Evolutionary conservation across 2,888 invertebrate species (phyloP), one percentile per base, ranked within the genome.

Genomic region (Dermolepida albohirtum): DNA sequence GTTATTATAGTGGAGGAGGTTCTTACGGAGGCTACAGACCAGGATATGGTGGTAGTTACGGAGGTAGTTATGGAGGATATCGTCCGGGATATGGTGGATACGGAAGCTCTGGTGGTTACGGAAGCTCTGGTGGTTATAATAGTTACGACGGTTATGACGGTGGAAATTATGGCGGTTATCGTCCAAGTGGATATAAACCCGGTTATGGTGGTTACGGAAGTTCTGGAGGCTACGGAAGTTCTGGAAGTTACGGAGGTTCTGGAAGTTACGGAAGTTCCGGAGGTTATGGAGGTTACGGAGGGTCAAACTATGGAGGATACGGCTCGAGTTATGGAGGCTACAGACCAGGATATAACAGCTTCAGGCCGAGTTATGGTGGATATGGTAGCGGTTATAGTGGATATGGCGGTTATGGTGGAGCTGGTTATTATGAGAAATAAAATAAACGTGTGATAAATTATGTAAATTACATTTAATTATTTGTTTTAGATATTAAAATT

Each of bases 71-170:
- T 40, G 8, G 55, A 6, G 51, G 66, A 12, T 66, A 70, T 62
- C 39, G 47, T 12, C 51, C 52, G 17, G 69, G 72, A 8, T 68
- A 67, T 40, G 51, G 54, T 2, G 29, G 41, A n/a, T 40, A 29
- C n/a, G 64, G 68, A 16, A 62, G 29, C 6, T 29, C 4, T 6
- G 29, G 29, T 8, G 10, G 50, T 29, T 49, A 44, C 14, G 64
- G 68, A 17, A 62, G 68, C 7, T 70, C 71, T 12, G 51, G 64
- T 11, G 69, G 73, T 17, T 68, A 66, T 63, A 63, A 71, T n/a
- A 44, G 63, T 17, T 34, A 52, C 29, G 66, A 62, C 8, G 51
- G 52, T 14, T 39, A 66, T 16, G 69, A 68, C n/a, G 65, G 57
- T 39, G 66, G 69, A 54, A 55, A 54, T 7, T 64, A 64, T 39